phyloP scores from a whole-genome alignment of 2,113 vertebrate species.

The Pantherophis guttatus region DNA sequence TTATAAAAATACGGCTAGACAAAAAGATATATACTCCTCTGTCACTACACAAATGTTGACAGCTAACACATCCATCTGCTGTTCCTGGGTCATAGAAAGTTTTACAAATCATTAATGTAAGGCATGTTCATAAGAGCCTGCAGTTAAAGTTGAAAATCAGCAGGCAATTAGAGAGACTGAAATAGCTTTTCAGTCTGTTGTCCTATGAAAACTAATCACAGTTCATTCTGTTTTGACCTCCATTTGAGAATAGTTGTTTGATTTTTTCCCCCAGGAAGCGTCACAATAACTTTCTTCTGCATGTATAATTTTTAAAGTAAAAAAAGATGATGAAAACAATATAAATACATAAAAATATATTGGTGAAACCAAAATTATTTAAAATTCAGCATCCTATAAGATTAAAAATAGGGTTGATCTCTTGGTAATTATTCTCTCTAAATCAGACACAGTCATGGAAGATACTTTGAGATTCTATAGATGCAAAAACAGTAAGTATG shows the following conservation, averaged over 20 bases:
- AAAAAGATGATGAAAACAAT: slow-evolving; percentile 25
- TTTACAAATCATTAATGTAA: not conserved
- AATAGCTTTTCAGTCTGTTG: not conserved
- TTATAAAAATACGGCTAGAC: not conserved
- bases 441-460: slow-evolving; percentile 41
- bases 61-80: not conserved
- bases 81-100: not conserved
- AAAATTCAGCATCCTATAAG: slow-evolving; percentile 39
- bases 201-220: not conserved
- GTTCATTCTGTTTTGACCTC: not conserved
- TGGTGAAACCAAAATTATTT: slow-evolving; percentile 42
- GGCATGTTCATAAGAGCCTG: not conserved
- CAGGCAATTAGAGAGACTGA: not conserved
- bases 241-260: not conserved
- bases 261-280: not conserved
- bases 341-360: slow-evolving; percentile 42
- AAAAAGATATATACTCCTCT: not conserved
- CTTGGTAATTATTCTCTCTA: slow-evolving; percentile 19
- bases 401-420: slow-evolving; percentile 41
- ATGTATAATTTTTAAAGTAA: slow-evolving; percentile 9
- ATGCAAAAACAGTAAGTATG: slow-evolving; percentile 36
- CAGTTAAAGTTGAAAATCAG: not conserved
- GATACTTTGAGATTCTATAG: slow-evolving; percentile 39
- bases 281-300: not conserved
- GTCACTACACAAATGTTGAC: not conserved